Evolutionary conservation across 2,113 vertebrate genomes (phyloP).

Genomic region (Accipiter cooperii): DNA sequence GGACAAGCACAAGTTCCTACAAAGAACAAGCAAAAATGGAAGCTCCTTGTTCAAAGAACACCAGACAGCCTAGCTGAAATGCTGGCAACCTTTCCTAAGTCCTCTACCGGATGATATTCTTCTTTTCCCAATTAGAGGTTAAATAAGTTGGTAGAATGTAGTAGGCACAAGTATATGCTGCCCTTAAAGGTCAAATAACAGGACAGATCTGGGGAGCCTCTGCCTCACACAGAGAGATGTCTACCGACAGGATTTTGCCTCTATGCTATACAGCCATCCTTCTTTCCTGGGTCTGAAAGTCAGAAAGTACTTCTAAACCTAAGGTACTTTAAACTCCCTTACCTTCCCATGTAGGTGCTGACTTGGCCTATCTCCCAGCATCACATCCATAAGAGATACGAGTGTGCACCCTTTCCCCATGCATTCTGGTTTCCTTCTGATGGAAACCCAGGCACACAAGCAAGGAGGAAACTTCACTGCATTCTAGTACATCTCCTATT

Average conservation of each 20-base stretch:
- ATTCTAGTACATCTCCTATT: fast-evolving
- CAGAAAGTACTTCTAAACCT: not conserved
- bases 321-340: not conserved
- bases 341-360: not conserved
- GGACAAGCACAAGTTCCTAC: not conserved
- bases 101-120: not conserved
- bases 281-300: not conserved
- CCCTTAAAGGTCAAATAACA: not conserved
- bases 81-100: not conserved
- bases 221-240: not conserved
- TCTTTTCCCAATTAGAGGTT: not conserved
- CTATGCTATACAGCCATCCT: not conserved
- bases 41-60: not conserved
- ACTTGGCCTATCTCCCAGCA: not conserved
- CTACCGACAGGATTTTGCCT: not conserved
- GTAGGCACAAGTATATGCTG: not conserved
- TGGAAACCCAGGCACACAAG: not conserved
- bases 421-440: not conserved
- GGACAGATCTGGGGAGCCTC: not conserved
- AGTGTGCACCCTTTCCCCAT: not conserved
- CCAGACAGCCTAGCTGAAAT: not conserved
- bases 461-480: not conserved
- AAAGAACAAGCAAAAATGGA: not conserved
- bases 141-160: not conserved
- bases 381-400: not conserved